phyloP scores from a whole-genome alignment of 2,888 invertebrate species.

The Philaethria dido region DNA sequence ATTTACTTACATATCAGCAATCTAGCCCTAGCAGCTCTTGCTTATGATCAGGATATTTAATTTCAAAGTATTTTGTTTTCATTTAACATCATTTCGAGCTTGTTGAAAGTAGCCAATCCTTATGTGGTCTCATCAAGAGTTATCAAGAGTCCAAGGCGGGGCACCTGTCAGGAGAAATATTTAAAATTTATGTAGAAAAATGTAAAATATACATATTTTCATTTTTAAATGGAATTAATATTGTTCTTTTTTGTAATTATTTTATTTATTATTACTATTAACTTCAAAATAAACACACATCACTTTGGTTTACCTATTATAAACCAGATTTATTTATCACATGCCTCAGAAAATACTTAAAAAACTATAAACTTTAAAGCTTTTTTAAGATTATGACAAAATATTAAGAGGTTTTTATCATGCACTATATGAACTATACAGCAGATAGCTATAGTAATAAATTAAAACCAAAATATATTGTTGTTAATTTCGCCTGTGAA shows the following conservation, averaged over 20 bases:
- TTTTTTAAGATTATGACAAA: constrained; percentile 7
- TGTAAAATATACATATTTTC: background rate
- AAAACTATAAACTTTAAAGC: background rate
- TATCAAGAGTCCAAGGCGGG: constrained; percentile 84
- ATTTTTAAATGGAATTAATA: too few relatives aligned
- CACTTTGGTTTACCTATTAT: background rate
- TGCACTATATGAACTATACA: background rate
- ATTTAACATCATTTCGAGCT: constrained; percentile 91
- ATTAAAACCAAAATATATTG: background rate
- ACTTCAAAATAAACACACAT: background rate
- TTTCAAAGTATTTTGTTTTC: constrained; percentile 91
- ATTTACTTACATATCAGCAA: constrained; percentile 90
- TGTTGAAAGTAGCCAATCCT: constrained; percentile 94
- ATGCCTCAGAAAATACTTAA: background rate
- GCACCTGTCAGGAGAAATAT: constrained; percentile 66
- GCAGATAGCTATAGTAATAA: background rate
- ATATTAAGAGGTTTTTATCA: too few relatives aligned
- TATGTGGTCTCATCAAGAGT: constrained; percentile 89
- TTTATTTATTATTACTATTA: constrained; percentile 10
- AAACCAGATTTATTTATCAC: background rate
- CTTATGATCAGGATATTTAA: constrained; percentile 90
- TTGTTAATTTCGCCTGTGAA: constrained; percentile 84
- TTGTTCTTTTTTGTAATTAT: background rate
- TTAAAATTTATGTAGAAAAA: constrained; percentile 1
- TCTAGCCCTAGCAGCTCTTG: constrained; percentile 92